A percentile compares a stretch with the other conserved stretches of the same genome.
These are phyloP conservation scores for Coecobrya sp. DNA, from an alignment of 2,888 invertebrate species.

Conservation along the genomic window DNA sequence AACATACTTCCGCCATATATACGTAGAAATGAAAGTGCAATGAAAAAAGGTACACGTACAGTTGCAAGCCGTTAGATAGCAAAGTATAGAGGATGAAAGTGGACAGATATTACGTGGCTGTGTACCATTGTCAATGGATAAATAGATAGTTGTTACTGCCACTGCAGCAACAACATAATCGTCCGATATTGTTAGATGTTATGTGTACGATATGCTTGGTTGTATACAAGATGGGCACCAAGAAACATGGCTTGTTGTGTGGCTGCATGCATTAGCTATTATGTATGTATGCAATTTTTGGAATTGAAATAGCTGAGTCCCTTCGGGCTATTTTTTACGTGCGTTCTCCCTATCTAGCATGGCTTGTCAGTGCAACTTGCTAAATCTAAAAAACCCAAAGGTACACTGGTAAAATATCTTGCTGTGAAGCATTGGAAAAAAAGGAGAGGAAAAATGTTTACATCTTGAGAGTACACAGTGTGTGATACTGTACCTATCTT, in stretches of 20 bases:
- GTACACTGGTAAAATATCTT: neutral
- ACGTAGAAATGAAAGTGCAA: neutral
- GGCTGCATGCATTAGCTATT: neutral
- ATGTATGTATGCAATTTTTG: slow-evolving; percentile 68
- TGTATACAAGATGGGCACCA: neutral
- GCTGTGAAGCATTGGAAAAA: neutral
- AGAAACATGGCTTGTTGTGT: neutral
- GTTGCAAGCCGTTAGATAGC: neutral
- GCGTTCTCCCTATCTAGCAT: neutral
- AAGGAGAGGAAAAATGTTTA: neutral
- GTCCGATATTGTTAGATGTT: slow-evolving; percentile 42
- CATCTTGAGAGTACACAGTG: neutral
- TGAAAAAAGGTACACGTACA: neutral
- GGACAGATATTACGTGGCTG: slow-evolving; percentile 11
- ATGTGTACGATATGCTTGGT: slow-evolving; percentile 1
- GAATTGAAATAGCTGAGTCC: slow-evolving; percentile 68
- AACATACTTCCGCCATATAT: neutral
- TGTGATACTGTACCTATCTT: slow-evolving; percentile 11
- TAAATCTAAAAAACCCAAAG: slow-evolving; percentile 24
- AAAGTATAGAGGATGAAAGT: slow-evolving; percentile 21
- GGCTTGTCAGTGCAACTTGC: neutral
- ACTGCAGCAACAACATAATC: slow-evolving; percentile 5
- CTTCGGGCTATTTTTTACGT: slow-evolving; percentile 68
- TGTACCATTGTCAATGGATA: slow-evolving; percentile 22
- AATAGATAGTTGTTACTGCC: slow-evolving; percentile 28